Percentiles rank a stretch among this genome's conserved stretches.
Evolutionary conservation across 1,140 invertebrate genomes (phyloP).

Genomic region (Anastatus disparis): DNA sequence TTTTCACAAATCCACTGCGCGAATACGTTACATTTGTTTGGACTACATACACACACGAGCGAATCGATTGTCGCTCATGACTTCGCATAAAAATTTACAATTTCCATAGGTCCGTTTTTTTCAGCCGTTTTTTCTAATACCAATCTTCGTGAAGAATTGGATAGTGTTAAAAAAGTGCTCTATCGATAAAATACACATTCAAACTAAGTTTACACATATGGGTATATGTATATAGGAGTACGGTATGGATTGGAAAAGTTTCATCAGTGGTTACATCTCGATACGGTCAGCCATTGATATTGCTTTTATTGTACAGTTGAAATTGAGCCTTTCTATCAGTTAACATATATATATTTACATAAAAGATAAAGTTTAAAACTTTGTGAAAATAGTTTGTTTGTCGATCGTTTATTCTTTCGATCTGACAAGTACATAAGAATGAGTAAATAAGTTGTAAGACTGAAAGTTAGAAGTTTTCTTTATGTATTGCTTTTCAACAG

Average conservation of each 20-base stretch:
- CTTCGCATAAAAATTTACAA: slow-evolving; percentile 15
- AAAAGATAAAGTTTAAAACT: too few relatives aligned
- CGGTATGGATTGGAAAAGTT: background rate
- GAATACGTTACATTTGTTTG: background rate
- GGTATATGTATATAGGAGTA: background rate
- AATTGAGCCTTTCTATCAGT: too few relatives aligned
- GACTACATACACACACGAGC: background rate
- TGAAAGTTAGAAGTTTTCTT: too few relatives aligned
- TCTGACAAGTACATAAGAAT: too few relatives aligned
- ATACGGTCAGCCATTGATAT: slow-evolving; percentile 9
- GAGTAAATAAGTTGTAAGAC: too few relatives aligned
- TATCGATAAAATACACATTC: too few relatives aligned
- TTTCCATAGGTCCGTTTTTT: background rate
- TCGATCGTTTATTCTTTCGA: too few relatives aligned
- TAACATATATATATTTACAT: too few relatives aligned
- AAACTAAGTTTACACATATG: too few relatives aligned
- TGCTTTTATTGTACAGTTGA: background rate
- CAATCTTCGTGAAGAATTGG: background rate
- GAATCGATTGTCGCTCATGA: background rate
- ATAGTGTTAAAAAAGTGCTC: background rate
- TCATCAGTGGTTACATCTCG: slow-evolving; percentile 15
- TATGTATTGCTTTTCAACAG: too few relatives aligned
- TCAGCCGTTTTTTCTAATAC: background rate
- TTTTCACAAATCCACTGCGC: too few relatives aligned
- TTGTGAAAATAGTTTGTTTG: too few relatives aligned